Evolutionary conservation across 2,113 vertebrate genomes (phyloP), one percentile per base, ranked within the genome.

Genomic region (Lophotis ruficrista): DNA sequence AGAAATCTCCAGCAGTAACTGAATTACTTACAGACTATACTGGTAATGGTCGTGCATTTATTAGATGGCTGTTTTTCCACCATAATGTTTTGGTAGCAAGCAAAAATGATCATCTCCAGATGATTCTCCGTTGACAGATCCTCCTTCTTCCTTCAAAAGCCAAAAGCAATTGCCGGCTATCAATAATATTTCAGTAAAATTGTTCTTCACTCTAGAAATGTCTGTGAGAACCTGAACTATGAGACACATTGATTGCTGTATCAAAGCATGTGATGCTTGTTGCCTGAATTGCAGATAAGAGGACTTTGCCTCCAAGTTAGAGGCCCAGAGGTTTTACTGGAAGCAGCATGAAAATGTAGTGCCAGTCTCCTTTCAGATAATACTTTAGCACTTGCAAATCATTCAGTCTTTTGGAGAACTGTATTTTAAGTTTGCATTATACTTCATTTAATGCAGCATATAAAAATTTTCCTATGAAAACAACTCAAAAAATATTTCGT

Each of bases 401-500:
- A 56, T 75, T 78, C 69, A 28, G 38, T 31, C 48, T 87, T 94
- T 76, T 5, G 5, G 61, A 71, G 62, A 86, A 22, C 8, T 41
- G 27, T 48, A 30, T 84, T 93, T 82, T 43, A 84, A 68, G 25
- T 82, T 90, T 89, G 65, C 51, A 43, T 92, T 92, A 30, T 78
- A 51, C 70, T 94, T 81, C 17, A 3, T 92, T 90, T 93, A 83
- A 83, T 66, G 60, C 86, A 86, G 60, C 60, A 30, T 54, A 66
- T 92, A 89, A 89, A 76, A 72, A 7, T 64, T 83, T 96, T 88
- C 79, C 64, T 66, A 73, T 77, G 79, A 92, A 93, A 94, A 66
- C 47, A 73, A 50, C 41, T 72, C 1, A 69, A 88, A 92, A 4
- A 3, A 16, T 31, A 23, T 92, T 83, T 92, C 71, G 30, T 73